These are phyloP conservation scores for Neodontobutis hainanensis DNA, from an alignment of 2,113 vertebrate species.

Conservation along the genomic window DNA sequence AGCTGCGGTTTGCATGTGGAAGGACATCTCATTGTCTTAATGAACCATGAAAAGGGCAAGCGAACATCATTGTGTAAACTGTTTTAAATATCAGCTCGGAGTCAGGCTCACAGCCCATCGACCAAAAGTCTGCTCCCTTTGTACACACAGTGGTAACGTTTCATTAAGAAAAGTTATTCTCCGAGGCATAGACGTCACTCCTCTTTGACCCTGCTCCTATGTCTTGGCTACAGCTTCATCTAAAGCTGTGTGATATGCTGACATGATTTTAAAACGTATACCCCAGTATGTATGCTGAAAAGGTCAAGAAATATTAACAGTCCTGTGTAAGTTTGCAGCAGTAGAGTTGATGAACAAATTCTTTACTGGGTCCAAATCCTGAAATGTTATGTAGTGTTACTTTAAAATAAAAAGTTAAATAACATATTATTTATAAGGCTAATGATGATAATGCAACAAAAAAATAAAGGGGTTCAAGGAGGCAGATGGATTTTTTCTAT, in stretches of 20 bases:
- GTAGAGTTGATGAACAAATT: no score
- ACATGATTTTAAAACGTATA: not conserved
- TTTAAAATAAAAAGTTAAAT: no score
- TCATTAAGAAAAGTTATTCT: slow-evolving; percentile 52
- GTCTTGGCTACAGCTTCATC: slow-evolving; percentile 2
- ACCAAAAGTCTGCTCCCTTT: slow-evolving; percentile 57
- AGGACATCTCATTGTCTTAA: slow-evolving; percentile 78
- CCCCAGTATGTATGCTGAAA: no score
- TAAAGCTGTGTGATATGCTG: not conserved
- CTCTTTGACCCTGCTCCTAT: slow-evolving; percentile 5
- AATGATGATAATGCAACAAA: no score
- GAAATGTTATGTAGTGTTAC: no score
- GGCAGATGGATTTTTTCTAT: no score
- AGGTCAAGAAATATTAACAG: no score
- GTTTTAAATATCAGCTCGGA: slow-evolving; percentile 75
- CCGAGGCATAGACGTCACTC: slow-evolving; percentile 3
- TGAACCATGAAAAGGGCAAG: slow-evolving; percentile 82
- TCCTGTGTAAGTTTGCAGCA: no score
- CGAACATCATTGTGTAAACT: slow-evolving; percentile 72
- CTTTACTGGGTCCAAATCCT: no score
- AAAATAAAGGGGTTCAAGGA: no score
- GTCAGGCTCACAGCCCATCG: slow-evolving; percentile 50
- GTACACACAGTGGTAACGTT: slow-evolving; percentile 53
- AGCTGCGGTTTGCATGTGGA: slow-evolving; percentile 77
- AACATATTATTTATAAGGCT: no score